Evolutionary conservation across 2,797 vertebrate species (phyloP), one percentile per base, ranked within the genome.

Genomic region (Cygnus olor): DNA sequence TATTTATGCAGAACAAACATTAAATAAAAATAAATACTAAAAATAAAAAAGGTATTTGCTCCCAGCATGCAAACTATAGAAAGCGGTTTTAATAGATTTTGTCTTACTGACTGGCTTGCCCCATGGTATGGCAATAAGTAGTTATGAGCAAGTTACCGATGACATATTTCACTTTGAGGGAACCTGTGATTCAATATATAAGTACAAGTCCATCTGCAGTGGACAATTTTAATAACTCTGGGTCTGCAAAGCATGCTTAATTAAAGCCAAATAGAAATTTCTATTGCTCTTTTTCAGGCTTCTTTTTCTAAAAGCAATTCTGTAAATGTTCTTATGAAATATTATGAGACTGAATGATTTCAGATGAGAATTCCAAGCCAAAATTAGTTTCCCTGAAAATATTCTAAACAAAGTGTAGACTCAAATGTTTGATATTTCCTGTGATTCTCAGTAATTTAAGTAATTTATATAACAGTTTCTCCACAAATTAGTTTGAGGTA

Each of bases 181-280:
- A 81, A 58, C 28, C 32, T 73, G 47, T 80, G 34, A 53, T 80
- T 78, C 65, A 79, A 16, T 64, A 30, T 25, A 38, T 38, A 85
- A 92, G 25, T 64, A 40, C 1, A 3, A 91, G 69, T 49, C 85
- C 76, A 83, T 89, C 65, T 94, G 80, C 73, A 65, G 24, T 51
- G 49, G 32, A 63, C 82, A 79, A 24, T 47, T 89, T 95, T 90
- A 88, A 88, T 88, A 80, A 71, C 38, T 34, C 65, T 94, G 65
- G 22, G 45, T 89, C 57, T 79, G 49, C 69, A 89, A 65, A 85
- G 47, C 76, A 79, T 42, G 28, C 42, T 70, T 72, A 87, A 95
- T 95, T 88, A 81, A 93, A 94, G 57, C 28, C 28, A 70, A 84
- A 86, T 28, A 82, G 66, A 70, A 90, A 40, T 66, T 81, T 93